Conservation (phyloP, 2,888 invertebrate genomes). For the Notocelia uddmanniana region DNA sequence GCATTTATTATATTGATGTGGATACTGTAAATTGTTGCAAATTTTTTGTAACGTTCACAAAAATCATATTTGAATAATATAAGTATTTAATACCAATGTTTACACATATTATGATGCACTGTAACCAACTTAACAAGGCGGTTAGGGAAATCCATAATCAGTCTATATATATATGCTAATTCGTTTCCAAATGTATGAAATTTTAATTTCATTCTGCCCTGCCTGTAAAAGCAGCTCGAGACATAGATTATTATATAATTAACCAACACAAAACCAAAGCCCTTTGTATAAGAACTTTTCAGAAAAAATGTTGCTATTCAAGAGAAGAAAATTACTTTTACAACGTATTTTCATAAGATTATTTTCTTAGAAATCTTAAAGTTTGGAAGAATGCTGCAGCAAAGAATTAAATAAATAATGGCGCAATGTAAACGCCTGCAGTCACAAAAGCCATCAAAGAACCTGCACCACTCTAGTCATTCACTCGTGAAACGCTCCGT, state of each 20-base stretch:
- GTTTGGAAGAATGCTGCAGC: slow-evolving; percentile 6
- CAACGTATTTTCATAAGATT: background rate
- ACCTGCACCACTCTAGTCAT: slow-evolving; percentile 38
- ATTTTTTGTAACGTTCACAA: too few species aligned
- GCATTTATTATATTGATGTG: too few species aligned
- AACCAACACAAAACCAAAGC: background rate
- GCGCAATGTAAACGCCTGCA: slow-evolving; percentile 29
- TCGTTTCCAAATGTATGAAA: too few species aligned
- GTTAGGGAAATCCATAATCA: too few species aligned
- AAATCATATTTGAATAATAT: too few species aligned
- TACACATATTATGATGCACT: too few species aligned
- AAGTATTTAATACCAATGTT: too few species aligned
- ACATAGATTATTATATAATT: background rate
- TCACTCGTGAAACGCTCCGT: slow-evolving; percentile 41
- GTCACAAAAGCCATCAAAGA: slow-evolving; percentile 38
- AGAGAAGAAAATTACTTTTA: background rate
- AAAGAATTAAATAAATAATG: slow-evolving; percentile 39
- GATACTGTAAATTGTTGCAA: too few species aligned
- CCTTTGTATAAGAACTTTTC: background rate
- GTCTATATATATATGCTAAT: too few species aligned
- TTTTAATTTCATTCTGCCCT: too few species aligned
- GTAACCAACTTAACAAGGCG: too few species aligned
- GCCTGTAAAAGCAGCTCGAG: too few species aligned
- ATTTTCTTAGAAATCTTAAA: background rate
- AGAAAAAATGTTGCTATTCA: background rate